Evolutionary conservation across 2,888 invertebrate genomes (phyloP).

Genomic region (Notocelia uddmanniana): DNA sequence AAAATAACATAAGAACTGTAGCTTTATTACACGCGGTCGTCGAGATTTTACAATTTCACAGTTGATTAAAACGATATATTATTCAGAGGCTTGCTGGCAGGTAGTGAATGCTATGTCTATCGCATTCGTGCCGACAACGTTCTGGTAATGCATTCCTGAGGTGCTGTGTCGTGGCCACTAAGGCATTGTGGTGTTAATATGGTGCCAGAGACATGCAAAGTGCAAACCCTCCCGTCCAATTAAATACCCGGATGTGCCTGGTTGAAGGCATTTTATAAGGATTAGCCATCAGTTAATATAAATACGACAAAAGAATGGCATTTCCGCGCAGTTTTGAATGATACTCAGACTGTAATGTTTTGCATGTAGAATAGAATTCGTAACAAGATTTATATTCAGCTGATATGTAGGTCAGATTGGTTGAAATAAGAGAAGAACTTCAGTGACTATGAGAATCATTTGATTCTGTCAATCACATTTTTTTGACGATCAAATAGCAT

Average conservation of each 20-base stretch:
- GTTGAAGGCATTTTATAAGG: background rate
- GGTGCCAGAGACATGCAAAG: background rate
- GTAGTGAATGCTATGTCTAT: constrained; percentile 39
- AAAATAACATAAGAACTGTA: constrained; percentile 17
- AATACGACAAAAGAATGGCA: no score
- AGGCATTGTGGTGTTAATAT: constrained; percentile 20
- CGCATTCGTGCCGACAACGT: constrained; percentile 27
- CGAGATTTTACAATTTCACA: constrained; percentile 45
- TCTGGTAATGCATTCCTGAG: constrained; percentile 32
- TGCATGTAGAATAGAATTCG: no score
- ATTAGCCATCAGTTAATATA: no score
- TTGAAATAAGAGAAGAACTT: no score
- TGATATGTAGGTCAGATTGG: no score
- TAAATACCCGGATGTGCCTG: background rate
- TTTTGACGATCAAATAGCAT: no score
- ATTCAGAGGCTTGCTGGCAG: constrained; percentile 48
- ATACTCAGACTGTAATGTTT: no score
- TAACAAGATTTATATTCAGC: no score
- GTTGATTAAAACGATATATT: constrained; percentile 53
- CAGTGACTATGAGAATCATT: no score
- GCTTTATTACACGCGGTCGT: constrained; percentile 30
- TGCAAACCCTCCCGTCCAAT: background rate
- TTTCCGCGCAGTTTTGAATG: no score
- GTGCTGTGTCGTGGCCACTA: constrained; percentile 2
- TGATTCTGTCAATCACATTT: no score